phyloP scores from a whole-genome alignment of 2,113 vertebrate genomes.

The Sialia sialis region DNA sequence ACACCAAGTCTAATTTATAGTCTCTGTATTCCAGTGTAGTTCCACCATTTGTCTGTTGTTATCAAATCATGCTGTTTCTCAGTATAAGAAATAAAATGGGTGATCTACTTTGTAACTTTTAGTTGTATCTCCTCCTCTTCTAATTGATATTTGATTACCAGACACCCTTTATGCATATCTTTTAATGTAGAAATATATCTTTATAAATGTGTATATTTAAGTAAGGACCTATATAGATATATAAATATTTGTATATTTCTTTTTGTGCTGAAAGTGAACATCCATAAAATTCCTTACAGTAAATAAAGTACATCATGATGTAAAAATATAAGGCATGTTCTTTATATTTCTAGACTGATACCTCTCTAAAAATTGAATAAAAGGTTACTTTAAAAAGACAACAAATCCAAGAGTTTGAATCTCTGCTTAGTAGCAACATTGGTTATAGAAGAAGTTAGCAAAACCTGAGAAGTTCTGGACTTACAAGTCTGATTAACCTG shows the following conservation, averaged over 20 bases:
- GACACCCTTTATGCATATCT: not conserved
- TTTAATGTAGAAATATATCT: not conserved
- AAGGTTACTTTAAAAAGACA: not conserved
- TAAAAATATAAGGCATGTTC: not conserved
- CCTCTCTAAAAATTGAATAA: not conserved
- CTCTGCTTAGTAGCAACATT: not conserved
- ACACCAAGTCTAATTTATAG: not conserved
- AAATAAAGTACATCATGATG: not conserved
- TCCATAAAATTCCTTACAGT: constrained; percentile 8
- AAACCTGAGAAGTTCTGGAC: not conserved
- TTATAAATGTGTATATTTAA: not conserved
- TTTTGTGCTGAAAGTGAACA: not conserved
- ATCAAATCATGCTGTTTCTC: not conserved
- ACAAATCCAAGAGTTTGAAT: not conserved
- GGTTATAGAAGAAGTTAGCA: not conserved
- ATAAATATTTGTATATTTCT: not conserved
- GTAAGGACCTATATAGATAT: not conserved
- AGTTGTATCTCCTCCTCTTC: not conserved
- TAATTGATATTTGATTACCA: not conserved
- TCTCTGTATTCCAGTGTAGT: not conserved
- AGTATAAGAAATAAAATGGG: not conserved
- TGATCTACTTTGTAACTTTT: not conserved
- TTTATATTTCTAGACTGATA: not conserved
- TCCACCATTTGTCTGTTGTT: not conserved
- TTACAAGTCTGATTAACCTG: not conserved